Base-by-base conservation (phyloP, 1,140 invertebrate species). In the Lordiphosa mommai region DNA sequence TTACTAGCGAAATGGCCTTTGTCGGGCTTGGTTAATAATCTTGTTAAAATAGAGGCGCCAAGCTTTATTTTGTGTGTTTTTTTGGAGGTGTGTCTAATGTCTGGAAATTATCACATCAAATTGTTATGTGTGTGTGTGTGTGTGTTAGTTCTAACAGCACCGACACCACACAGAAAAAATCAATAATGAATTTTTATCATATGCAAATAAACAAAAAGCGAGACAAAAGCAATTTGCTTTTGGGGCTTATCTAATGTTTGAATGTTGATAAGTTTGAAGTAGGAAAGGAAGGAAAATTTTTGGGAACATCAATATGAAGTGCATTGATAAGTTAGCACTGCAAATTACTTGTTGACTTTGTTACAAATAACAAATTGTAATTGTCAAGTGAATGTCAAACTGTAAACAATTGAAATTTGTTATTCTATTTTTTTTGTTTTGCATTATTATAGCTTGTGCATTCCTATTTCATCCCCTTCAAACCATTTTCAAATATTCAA, bases 111-210 rank as follows among this genome's bases (percentile, higher is more conserved):
- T 41, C 41, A 61, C 14, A 33, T 33, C 4, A 20, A 9, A 44
- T 40, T 27, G 1, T 27, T 4, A 4, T 4, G 20, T 5, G 17
- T 20, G 17, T 20, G 1, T n/a, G n/a, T n/a, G n/a, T n/a, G n/a
- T n/a, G n/a, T n/a, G n/a, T n/a, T 20, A 20, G 23, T 27, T 27
- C 23, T 27, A 14, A 14, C 29, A 23, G 30, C 29, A 8, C 2
- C 20, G 10, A 30, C n/a, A 29, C n/a, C 10, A 14, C 14, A 34
- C 12, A 41, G 13, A 23, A 34, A 72, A 76, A 84, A 82, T 82
- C 77, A 82, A 82, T 82, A 82, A 55, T 41, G 27, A 49, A 44
- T 37, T 61, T 43, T 77, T 82, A 82, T 82, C 77, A 61, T 56
- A 82, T 82, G 77, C 77, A 82, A 82, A 82, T 82, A 82, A 32